phyloP scores from a whole-genome alignment of 1,140 invertebrate species.

The Adelges cooleyi region DNA sequence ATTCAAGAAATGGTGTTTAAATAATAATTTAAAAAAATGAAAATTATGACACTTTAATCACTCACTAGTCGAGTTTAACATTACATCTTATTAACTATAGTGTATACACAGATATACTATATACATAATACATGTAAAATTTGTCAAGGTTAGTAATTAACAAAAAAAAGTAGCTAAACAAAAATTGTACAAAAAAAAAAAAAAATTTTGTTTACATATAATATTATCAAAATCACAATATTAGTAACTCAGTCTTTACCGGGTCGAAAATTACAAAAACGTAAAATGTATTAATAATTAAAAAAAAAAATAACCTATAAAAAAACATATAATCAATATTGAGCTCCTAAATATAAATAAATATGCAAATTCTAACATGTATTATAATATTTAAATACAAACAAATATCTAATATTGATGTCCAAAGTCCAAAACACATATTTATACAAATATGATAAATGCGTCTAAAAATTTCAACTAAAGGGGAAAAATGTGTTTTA shows the following conservation, averaged over 20 bases:
- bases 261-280: constrained; percentile 3
- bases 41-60: too few relatives aligned
- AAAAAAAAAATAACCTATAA: neutral
- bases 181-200: too few relatives aligned
- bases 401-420: neutral
- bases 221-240: constrained; percentile 24
- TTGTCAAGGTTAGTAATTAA: neutral
- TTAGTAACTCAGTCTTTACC: constrained; percentile 15
- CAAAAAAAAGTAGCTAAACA: too few relatives aligned
- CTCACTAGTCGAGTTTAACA: too few relatives aligned
- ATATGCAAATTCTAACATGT: neutral
- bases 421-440: neutral
- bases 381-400: neutral
- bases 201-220: neutral
- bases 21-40: too few relatives aligned
- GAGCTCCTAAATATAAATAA: constrained; percentile 15
- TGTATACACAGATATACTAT: neutral
- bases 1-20: too few relatives aligned
- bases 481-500: constrained; percentile 7
- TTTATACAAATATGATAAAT: neutral
- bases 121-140: neutral
- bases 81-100: too few relatives aligned
- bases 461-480: neutral
- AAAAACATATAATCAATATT: constrained; percentile 13
- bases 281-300: neutral